phyloP scores from a whole-genome alignment of 2,113 vertebrate genomes.

The Oxygymnocypris stewartii region DNA sequence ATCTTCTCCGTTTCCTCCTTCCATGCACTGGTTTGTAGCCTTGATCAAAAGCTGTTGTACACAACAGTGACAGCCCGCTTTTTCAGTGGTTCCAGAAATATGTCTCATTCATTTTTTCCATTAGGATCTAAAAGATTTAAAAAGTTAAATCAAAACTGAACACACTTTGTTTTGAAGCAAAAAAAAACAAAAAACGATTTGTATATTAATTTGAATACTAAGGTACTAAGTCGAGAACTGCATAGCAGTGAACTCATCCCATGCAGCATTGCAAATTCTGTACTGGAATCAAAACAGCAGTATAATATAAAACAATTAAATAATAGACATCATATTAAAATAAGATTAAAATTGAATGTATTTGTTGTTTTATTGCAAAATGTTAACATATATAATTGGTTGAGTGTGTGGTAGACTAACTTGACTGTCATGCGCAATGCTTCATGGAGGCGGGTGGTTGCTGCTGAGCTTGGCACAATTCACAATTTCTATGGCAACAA shows the following conservation, averaged over 20 bases:
- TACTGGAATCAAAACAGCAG: neutral
- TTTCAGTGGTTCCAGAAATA: neutral
- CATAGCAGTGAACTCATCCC: neutral
- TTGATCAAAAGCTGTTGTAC: neutral
- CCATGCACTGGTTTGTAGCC: constrained; percentile 88
- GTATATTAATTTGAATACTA: neutral
- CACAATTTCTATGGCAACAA: neutral
- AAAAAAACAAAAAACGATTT: too few relatives aligned
- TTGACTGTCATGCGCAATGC: neutral
- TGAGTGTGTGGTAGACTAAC: neutral
- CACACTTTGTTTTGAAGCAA: neutral
- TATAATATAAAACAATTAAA: neutral
- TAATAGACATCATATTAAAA: neutral
- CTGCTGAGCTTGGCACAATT: neutral
- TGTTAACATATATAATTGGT: neutral
- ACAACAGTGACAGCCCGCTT: neutral
- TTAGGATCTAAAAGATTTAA: neutral
- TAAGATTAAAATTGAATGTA: neutral
- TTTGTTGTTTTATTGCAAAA: neutral
- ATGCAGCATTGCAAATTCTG: neutral
- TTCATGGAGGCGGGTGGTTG: neutral
- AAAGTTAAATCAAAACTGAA: neutral
- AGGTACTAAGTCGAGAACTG: neutral
- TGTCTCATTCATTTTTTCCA: neutral
- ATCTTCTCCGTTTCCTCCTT: constrained; percentile 96